These are phyloP conservation scores for Urocitellus parryii DNA, from an alignment of 2,113 vertebrate genomes.

Conservation along the genomic window DNA sequence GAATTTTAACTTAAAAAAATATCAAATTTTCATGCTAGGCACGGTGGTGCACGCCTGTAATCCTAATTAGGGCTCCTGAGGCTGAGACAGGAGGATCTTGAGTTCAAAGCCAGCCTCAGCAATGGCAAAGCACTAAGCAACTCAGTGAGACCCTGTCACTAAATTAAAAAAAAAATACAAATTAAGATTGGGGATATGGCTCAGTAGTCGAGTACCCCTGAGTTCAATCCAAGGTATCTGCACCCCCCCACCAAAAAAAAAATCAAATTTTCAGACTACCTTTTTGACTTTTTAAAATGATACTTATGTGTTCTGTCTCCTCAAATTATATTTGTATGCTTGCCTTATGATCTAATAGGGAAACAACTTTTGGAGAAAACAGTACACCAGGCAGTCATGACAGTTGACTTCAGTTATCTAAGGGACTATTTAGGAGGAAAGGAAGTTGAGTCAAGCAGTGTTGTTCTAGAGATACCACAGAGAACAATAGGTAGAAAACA, in stretches of 20 bases:
- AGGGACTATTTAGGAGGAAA: slow-evolving; percentile 1
- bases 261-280: not conserved
- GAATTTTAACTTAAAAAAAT: not conserved
- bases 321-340: slow-evolving; percentile 32
- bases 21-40: too few species aligned
- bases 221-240: too few species aligned
- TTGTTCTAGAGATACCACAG: slow-evolving; percentile 28
- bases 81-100: too few species aligned
- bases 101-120: too few species aligned
- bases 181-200: too few species aligned
- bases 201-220: too few species aligned
- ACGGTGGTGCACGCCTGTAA: too few species aligned
- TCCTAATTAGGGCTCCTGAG: too few species aligned
- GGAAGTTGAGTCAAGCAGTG: slow-evolving; percentile 59
- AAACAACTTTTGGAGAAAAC: slow-evolving; percentile 34
- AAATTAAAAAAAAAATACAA: too few species aligned
- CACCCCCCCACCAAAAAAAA: not conserved
- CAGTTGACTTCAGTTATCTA: slow-evolving; percentile 21
- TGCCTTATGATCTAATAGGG: slow-evolving; percentile 33
- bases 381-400: not conserved
- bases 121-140: too few species aligned
- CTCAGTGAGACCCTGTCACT: too few species aligned
- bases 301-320: not conserved
- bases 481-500: slow-evolving; percentile 50
- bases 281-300: slow-evolving; percentile 21